Conservation (phyloP, 2,888 invertebrate species). For the Tetragonisca angustula region DNA sequence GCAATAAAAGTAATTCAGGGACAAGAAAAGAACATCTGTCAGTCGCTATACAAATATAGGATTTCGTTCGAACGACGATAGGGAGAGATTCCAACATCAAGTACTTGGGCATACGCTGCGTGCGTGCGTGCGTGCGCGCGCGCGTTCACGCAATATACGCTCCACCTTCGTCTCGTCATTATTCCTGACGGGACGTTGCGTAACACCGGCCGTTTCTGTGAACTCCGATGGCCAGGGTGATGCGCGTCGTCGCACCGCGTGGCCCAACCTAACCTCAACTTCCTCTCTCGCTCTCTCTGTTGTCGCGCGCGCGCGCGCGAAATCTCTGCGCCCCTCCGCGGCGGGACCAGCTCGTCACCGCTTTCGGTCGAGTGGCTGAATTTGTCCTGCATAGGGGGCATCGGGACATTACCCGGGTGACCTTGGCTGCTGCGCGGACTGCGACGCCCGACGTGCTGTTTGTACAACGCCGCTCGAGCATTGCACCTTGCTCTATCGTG, state of each 20-base stretch:
- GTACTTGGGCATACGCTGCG: no score
- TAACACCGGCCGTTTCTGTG: constrained; percentile 70
- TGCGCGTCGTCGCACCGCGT: constrained; percentile 49
- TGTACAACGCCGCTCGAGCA: constrained; percentile 80
- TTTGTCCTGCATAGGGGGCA: constrained; percentile 84
- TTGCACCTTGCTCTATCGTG: constrained; percentile 83
- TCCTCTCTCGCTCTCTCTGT: not conserved
- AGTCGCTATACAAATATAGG: no score
- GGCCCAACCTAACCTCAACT: constrained; percentile 48
- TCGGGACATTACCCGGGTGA: constrained; percentile 84
- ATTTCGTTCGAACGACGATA: no score
- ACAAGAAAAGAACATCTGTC: not conserved
- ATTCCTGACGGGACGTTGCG: constrained; percentile 71
- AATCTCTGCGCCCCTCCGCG: constrained; percentile 18
- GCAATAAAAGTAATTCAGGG: no score
- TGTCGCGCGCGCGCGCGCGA: not conserved
- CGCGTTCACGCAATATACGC: not conserved
- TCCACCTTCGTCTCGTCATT: constrained; percentile 47
- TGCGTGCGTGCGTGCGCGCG: constrained; percentile 5
- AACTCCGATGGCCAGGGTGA: constrained; percentile 52
- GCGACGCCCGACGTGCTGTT: constrained; percentile 76
- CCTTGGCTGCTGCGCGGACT: constrained; percentile 80
- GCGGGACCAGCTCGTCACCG: constrained; percentile 35
- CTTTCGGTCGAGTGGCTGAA: constrained; percentile 76
- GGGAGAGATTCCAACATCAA: not conserved